Evolutionary conservation across 2,113 vertebrate species (phyloP).

Genomic region (Muscicapa adusta): DNA sequence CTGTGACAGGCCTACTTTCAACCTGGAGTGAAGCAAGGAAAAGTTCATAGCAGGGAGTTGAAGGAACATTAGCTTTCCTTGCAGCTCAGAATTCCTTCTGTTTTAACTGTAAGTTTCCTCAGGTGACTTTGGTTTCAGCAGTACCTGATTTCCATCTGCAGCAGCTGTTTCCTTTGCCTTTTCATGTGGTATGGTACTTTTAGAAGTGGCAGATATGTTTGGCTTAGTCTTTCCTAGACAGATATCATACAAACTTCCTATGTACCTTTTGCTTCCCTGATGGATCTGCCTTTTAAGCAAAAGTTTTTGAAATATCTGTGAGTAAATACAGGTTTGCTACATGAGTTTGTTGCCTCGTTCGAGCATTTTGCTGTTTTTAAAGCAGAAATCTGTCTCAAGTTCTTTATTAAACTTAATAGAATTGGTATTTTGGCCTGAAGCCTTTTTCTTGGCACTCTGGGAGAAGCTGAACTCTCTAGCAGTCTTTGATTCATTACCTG

Average conservation of each 20-base stretch:
- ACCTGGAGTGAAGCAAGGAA: neutral
- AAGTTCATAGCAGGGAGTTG: neutral
- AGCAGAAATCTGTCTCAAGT: neutral
- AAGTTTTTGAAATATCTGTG: neutral
- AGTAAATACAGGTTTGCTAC: neutral
- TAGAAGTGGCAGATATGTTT: neutral
- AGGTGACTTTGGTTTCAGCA: neutral
- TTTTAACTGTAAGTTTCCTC: neutral
- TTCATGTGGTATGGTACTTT: neutral
- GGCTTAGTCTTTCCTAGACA: neutral
- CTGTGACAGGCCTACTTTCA: neutral
- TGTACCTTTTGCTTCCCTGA: neutral
- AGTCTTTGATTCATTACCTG: conserved; percentile 26
- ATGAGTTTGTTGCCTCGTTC: neutral
- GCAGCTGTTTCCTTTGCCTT: neutral
- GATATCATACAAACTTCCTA: neutral
- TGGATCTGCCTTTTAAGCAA: neutral
- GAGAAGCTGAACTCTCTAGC: neutral
- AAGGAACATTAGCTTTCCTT: neutral
- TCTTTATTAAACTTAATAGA: conserved; percentile 33
- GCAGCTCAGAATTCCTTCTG: neutral
- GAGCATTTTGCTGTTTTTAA: neutral
- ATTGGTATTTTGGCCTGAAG: conserved; percentile 47
- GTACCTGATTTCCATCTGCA: neutral
- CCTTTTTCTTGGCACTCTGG: neutral